A percentile compares a stretch with the other conserved stretches of the same genome.
Evolutionary conservation across 2,113 vertebrate genomes (phyloP).

Genomic region (Ciconia maguari): DNA sequence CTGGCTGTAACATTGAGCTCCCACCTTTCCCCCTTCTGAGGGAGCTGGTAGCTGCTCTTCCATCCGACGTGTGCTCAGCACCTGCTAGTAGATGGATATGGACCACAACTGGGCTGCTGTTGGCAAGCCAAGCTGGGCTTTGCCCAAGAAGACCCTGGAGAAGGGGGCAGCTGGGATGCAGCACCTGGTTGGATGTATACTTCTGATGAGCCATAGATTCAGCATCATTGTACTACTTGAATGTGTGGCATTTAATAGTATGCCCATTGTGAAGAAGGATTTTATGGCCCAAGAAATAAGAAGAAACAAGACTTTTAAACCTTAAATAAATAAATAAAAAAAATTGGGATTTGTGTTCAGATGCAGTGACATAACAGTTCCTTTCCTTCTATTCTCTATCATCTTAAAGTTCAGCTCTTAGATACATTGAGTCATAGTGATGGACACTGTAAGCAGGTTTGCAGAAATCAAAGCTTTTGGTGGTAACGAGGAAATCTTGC

Average conservation of each 20-base stretch:
- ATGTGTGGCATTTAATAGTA: background rate
- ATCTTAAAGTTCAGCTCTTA: background rate
- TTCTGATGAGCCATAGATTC: background rate
- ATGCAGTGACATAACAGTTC: background rate
- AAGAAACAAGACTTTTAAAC: background rate
- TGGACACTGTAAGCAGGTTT: background rate
- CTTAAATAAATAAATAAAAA: background rate
- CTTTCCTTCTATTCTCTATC: background rate
- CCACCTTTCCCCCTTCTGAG: background rate
- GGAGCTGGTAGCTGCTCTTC: background rate
- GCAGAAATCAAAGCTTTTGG: background rate
- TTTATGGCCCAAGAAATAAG: background rate
- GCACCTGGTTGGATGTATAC: background rate
- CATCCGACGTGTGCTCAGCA: accelerated
- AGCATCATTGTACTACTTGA: background rate
- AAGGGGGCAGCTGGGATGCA: background rate
- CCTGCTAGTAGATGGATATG: background rate
- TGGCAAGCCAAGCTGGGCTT: background rate
- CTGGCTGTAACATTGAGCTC: background rate
- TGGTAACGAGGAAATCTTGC: background rate
- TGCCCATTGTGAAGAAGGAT: background rate
- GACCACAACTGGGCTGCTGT: background rate
- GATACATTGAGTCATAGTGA: background rate
- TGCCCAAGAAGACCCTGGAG: background rate
- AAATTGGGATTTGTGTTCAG: background rate